These are phyloP conservation scores for Chromis chromis DNA, from an alignment of 2,797 vertebrate genomes.

Conservation along the genomic window DNA sequence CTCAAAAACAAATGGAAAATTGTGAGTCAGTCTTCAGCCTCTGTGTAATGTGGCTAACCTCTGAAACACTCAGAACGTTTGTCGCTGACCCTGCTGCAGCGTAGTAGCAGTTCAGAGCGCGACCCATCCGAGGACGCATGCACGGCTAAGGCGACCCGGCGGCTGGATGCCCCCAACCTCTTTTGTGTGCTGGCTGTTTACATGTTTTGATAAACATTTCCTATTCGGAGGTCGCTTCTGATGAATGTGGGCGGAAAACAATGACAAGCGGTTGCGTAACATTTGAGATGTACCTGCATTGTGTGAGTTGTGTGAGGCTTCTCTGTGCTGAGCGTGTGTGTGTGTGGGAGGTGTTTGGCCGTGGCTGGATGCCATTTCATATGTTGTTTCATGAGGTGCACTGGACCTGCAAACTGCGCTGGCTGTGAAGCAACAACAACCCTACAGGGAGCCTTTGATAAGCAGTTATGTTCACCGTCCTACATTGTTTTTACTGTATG, in stretches of 20 bases:
- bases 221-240: constrained; percentile 33
- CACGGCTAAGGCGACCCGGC: constrained; percentile 8
- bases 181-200: constrained; percentile 11
- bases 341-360: constrained; percentile 59
- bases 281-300: constrained; percentile 48
- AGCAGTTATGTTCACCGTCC: constrained; percentile 22
- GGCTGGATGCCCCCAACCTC: constrained; percentile 15
- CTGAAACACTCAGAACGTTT: constrained; percentile 41
- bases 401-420: constrained; percentile 12
- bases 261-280: constrained; percentile 50
- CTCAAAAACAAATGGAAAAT: neutral
- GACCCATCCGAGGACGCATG: constrained; percentile 7
- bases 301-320: constrained; percentile 25
- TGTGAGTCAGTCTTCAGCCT: constrained; percentile 23
- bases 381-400: constrained; percentile 46
- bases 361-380: constrained; percentile 13
- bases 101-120: constrained; percentile 4
- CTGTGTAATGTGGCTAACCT: constrained; percentile 14
- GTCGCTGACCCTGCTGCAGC: constrained; percentile 32
- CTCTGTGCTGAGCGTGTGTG: constrained; percentile 30
- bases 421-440: constrained; percentile 31
- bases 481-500: constrained; percentile 17
- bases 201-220: constrained; percentile 35
- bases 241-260: constrained; percentile 45
- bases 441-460: constrained; percentile 46